Evolutionary conservation across 2,113 vertebrate genomes (phyloP), one percentile per base, ranked within the genome.

Genomic region (Onychorhynchus coronatus): DNA sequence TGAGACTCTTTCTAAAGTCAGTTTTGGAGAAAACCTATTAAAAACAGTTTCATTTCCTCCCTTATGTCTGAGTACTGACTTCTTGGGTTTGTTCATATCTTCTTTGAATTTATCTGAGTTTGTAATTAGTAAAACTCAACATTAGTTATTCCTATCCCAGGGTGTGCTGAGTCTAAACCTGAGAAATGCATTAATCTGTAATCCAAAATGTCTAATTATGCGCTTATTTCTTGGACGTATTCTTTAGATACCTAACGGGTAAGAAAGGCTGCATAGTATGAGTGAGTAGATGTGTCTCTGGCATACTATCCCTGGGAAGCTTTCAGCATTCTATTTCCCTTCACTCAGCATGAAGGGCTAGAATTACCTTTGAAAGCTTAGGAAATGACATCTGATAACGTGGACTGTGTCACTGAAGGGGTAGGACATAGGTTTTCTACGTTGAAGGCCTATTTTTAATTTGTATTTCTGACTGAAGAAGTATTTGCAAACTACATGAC

Each of bases 381-480:
- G 65, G 8, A 84, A 84, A 62, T 28, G 9, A 7, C 19, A 30
- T 42, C 33, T 63, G 53, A 67, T 22, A 42, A 30, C 12, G 11
- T 8, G 0, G 5, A 27, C 12, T 41, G 37, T 53, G 31, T 24
- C 19, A 12, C 24, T 16, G 35, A 47, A 89, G 7, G 12, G 5
- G 4, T 27, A 55, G 18, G 23, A 44, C 0, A 0, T 30, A 50
- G 11, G 6, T 42, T 50, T 62, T 78, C 39, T 82, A 0, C 33
- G 7, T 2, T 2, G 13, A 28, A 44, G 30, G 17, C 2, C 1
- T 61, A 8, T 4, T 35, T 81, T 71, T 24, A 22, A 5, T 47
- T 85, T 87, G 13, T 9, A 22, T 27, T 37, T 91, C 35, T 55
- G 52, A 12, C 12, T 37, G 4, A 62, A 59, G 33, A 53, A 63